Percentiles rank a stretch among this genome's conserved stretches.
phyloP scores from a whole-genome alignment of 2,113 vertebrate species.

The Melanotaenia duboulayi region DNA sequence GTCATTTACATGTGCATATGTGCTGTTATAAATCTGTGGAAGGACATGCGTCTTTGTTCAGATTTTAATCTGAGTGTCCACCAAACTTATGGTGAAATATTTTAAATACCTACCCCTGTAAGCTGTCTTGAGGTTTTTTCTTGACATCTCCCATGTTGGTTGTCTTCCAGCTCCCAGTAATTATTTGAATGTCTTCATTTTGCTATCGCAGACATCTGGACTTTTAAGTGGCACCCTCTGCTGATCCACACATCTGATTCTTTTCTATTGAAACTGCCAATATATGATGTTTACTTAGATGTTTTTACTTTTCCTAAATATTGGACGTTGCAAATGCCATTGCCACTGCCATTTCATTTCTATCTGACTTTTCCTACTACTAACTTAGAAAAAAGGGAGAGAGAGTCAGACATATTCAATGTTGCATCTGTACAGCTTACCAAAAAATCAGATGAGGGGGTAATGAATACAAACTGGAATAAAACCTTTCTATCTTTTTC shows the following conservation, averaged over 20 bases:
- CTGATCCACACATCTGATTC: conserved; percentile 7
- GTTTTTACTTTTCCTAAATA: background rate
- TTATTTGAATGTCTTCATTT: conserved; percentile 16
- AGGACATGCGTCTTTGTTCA: too few species aligned
- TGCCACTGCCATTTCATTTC: conserved; percentile 1
- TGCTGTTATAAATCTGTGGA: too few species aligned
- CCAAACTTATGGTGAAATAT: background rate
- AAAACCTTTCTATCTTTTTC: conserved; percentile 16
- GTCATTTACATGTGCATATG: too few species aligned
- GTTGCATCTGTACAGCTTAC: conserved; percentile 29
- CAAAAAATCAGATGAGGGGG: conserved; percentile 15
- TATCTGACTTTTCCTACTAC: background rate
- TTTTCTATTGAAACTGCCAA: background rate
- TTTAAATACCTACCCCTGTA: background rate
- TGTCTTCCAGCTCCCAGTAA: background rate
- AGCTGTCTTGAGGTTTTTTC: background rate
- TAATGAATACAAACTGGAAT: background rate
- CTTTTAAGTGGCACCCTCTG: conserved; percentile 3
- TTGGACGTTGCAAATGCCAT: background rate
- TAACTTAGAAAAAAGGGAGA: background rate
- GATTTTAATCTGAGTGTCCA: too few species aligned
- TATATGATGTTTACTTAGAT: background rate
- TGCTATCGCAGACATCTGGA: conserved; percentile 9
- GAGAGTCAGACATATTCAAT: conserved; percentile 14
- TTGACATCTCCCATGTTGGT: conserved; percentile 4